A percentile compares a stretch with the other conserved stretches of the same genome.
These are phyloP conservation scores for Physeter macrocephalus DNA, from an alignment of 2,113 vertebrate genomes.

Conservation along the genomic window DNA sequence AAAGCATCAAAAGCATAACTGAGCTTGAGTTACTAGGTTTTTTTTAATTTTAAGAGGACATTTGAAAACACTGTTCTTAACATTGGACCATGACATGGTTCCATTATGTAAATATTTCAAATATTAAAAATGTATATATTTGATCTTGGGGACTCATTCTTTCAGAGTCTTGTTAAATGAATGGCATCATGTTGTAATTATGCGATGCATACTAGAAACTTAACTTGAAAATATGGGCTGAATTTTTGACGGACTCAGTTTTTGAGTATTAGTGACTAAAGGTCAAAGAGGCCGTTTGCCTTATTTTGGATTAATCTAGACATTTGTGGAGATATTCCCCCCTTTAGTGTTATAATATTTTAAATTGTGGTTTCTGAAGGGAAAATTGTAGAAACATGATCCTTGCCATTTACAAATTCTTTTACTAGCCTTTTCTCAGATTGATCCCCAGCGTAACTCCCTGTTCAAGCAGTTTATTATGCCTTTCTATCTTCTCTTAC, in stretches of 20 bases:
- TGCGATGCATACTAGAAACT: constrained; percentile 50
- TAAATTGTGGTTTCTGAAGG: constrained; percentile 28
- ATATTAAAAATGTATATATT: constrained; percentile 92
- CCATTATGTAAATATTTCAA: constrained; percentile 86
- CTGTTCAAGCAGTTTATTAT: not conserved
- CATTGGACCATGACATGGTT: constrained; percentile 79
- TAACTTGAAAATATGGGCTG: constrained; percentile 28
- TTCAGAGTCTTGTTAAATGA: constrained; percentile 77
- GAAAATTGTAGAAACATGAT: not conserved
- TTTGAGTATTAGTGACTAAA: constrained; percentile 33
- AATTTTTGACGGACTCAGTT: constrained; percentile 17
- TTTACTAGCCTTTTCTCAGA: not conserved
- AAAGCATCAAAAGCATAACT: constrained; percentile 54
- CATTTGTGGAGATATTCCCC: not conserved
- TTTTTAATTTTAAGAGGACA: constrained; percentile 77
- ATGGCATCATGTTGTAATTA: constrained; percentile 67
- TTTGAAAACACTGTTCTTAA: constrained; percentile 85
- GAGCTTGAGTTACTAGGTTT: constrained; percentile 77
- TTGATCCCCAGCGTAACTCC: not conserved
- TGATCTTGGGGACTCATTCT: constrained; percentile 81
- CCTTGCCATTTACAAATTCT: not conserved
- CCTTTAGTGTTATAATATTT: constrained; percentile 7
- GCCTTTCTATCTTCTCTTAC: not conserved
- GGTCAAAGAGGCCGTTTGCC: not conserved
- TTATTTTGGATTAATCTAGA: not conserved